A percentile compares a stretch with the other conserved stretches of the same genome.
Conservation (phyloP, 2,113 vertebrate genomes). For the Dermatemys mawii region DNA sequence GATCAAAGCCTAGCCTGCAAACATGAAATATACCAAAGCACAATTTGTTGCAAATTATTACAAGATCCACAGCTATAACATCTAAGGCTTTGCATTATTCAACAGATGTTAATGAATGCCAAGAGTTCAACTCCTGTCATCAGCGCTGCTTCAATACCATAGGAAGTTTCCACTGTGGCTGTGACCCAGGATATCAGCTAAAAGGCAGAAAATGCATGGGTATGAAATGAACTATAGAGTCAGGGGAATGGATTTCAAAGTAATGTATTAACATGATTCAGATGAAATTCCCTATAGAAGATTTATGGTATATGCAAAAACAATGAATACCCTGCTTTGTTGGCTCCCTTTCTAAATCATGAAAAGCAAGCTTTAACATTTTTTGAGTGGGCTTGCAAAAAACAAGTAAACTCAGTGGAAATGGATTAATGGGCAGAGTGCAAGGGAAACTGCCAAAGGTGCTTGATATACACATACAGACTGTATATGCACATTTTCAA, state of each 20-base stretch:
- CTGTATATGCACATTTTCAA: background rate
- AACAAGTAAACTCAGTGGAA: background rate
- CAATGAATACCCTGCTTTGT: background rate
- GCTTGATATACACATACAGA: background rate
- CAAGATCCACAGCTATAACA: background rate
- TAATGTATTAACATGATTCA: background rate
- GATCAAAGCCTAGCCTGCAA: background rate
- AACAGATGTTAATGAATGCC: constrained; percentile 95
- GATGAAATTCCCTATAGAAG: background rate
- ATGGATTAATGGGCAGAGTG: background rate
- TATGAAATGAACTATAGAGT: constrained; percentile 61
- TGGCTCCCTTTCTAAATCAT: background rate
- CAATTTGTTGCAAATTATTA: background rate
- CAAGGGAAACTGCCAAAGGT: background rate
- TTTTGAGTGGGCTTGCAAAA: background rate
- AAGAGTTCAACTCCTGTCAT: constrained; percentile 90
- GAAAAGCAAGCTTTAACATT: background rate
- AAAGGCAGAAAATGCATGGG: constrained; percentile 93
- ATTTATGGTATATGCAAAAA: background rate
- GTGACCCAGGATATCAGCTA: constrained; percentile 92
- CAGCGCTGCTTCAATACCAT: constrained; percentile 94
- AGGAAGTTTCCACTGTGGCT: constrained; percentile 95
- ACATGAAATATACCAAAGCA: background rate
- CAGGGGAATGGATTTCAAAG: background rate
- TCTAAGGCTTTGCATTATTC: constrained; percentile 42